Base-by-base conservation (phyloP, 2,888 invertebrate species). In the Napeogenes sylphis region DNA sequence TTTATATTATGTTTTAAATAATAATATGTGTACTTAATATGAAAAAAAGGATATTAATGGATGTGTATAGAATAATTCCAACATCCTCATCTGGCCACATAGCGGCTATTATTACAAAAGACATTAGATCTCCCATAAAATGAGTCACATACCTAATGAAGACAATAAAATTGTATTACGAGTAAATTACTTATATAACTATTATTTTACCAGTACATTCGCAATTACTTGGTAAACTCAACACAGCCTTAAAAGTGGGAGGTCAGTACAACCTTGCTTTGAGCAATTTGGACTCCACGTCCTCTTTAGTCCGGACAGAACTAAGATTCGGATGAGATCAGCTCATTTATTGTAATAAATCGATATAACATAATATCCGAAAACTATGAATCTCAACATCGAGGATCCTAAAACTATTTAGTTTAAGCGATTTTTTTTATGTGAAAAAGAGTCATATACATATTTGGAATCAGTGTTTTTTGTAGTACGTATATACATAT, bases 181-280 rank as follows among this genome's bases (percentile, higher is more conserved):
- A 51, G 51, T 51, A 51, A 51, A 51, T 51, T 51, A 30, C 51
- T 51, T 4, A 51, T 30, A 51, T 51, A 30, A 51, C 30, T 51
- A 12, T 47, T 14, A 47, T 30, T 51, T 51, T 51, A 51, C 21
- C 51, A 51, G 64, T 62, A 64, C 55, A 64, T 62, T 59, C 64
- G 59, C 61, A 58, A 66, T 59, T 58, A 62, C 32, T 42, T 51
- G 54, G 33, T 51, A 51, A 51, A 51, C 30, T 51, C 10, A 30
- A 30, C 51, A 30, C 4, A 51, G 51, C 30, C 51, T 51, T 12
- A 51, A 51, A 12, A 51, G 8, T 6, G 51, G 51, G 51, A 51
- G 51, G 30, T 51, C 30, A 30, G 10, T 30, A 30, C 30, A 51
- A 30, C 51, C 51, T 51, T 51, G 51, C 6, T n/a, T 51, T 12